These are phyloP conservation scores for Drosophila acutilabella DNA, from an alignment of 2,888 invertebrate genomes.

Conservation along the genomic window DNA sequence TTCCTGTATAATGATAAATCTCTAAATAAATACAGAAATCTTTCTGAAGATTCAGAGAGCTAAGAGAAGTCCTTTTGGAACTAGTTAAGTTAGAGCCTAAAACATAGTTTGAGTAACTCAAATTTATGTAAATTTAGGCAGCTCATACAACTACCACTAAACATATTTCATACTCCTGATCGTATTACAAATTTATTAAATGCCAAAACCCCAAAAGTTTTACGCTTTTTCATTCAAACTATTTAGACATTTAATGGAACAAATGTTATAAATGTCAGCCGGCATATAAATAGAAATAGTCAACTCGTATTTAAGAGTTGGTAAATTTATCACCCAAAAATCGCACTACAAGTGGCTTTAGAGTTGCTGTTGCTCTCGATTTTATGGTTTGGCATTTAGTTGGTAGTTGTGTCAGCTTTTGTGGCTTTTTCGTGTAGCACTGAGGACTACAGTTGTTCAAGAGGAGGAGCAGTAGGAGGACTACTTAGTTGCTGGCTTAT, in stretches of 20 bases:
- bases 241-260: constrained; percentile 3
- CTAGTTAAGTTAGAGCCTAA: no score
- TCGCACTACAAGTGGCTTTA: constrained; percentile 39
- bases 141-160: neutral
- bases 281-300: neutral
- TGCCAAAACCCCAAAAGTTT: neutral
- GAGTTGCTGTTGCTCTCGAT: constrained; percentile 28
- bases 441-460: neutral
- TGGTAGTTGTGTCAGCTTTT: constrained; percentile 44
- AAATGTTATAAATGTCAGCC: constrained; percentile 4
- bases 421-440: constrained; percentile 41
- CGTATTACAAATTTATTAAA: neutral
- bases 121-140: neutral
- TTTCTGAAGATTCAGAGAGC: no score
- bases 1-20: neutral
- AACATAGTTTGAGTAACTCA: no score
- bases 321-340: constrained; percentile 47
- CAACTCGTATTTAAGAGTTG: constrained; percentile 41
- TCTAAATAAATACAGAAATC: no score
- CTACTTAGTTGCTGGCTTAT: constrained; percentile 62
- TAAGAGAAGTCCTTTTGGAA: no score
- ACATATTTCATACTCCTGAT: neutral
- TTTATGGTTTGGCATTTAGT: constrained; percentile 43
- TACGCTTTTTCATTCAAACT: neutral
- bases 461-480: neutral